Evolutionary conservation across 2,113 vertebrate species (phyloP), one percentile per base, ranked within the genome.

Genomic region (Anser cygnoides): DNA sequence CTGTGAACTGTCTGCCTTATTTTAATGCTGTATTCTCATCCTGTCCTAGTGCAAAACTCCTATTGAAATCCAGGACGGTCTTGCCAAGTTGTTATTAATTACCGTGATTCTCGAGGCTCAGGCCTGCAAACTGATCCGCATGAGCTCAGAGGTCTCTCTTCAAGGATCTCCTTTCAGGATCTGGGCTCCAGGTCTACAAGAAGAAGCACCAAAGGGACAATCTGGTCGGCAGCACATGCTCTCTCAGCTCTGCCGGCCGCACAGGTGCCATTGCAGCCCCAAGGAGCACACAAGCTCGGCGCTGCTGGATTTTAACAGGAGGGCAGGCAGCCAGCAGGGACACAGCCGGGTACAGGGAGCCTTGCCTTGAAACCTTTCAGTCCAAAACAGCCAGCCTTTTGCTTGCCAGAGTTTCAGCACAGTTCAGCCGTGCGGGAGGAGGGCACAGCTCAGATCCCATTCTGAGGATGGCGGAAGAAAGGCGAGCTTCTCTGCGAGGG

Each of bases 31-130:
- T 35, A 96, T 96, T 94, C 96, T 96, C 94, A 91, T 95, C 76
- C 79, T 9, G 68, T 86, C 63, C 83, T 52, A 71, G 92, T 37
- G 94, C 88, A 96, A 85, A 96, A 96, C 93, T 96, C 82, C 82
- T 39, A 88, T 39, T 94, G 94, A 96, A 96, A 93, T 67, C 75
- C 83, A 93, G 90, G 82, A 71, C 0, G 1, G 68, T 13, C 83
- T 84, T 88, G 90, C 96, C 94, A 96, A 96, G 94, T 96, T 84
- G 80, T 94, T 92, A 96, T 94, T 96, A 96, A 96, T 96, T 96
- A 96, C 92, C 39, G 93, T 74, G 92, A 41, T 74, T 95, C 92
- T 86, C 19, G 1, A 92, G 90, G 82, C 93, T 90, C 85, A 78
- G 92, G 71, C 79, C 92, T 92, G 93, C 93, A 96, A 95, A 88